Percentiles rank a stretch among this genome's conserved stretches.
Conservation (phyloP, 2,888 invertebrate genomes). For the Hemistola chrysoprasaria region DNA sequence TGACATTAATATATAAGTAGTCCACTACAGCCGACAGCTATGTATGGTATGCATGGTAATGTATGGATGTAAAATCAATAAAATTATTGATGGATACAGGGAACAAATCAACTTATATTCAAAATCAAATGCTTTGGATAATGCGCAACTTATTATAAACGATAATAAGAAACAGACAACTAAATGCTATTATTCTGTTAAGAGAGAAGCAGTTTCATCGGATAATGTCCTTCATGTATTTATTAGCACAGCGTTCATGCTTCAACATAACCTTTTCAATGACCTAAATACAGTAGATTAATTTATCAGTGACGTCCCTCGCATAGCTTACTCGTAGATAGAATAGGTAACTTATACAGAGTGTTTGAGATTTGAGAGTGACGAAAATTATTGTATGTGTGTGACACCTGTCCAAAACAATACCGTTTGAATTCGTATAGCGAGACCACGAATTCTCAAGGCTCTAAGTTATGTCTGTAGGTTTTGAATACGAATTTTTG, state of each 20-base stretch:
- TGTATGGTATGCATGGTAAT: no score
- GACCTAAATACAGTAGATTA: constrained; percentile 59
- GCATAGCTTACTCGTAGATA: constrained; percentile 46
- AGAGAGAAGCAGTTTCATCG: constrained; percentile 39
- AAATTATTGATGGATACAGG: no score
- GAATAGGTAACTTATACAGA: no score
- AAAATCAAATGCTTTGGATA: background rate
- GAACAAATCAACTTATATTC: no score
- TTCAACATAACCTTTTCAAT: constrained; percentile 49
- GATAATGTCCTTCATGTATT: constrained; percentile 42
- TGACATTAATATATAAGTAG: no score
- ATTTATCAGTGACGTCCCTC: constrained; percentile 50
- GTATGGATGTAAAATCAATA: no score
- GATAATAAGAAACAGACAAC: constrained; percentile 9
- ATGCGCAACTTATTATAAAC: background rate
- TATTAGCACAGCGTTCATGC: constrained; percentile 37
- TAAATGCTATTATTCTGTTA: constrained; percentile 37
- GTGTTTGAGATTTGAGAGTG: background rate
- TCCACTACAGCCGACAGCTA: no score
- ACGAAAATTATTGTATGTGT: constrained; percentile 9
- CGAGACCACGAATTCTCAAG: constrained; percentile 6
- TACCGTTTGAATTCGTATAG: constrained; percentile 6
- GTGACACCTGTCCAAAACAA: constrained; percentile 18
- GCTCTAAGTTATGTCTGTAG: no score
- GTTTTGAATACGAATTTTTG: no score